A percentile compares a stretch with the other conserved stretches of the same genome.
Conservation (phyloP, 2,797 vertebrate species). For the Limnodromus scolopaceus region DNA sequence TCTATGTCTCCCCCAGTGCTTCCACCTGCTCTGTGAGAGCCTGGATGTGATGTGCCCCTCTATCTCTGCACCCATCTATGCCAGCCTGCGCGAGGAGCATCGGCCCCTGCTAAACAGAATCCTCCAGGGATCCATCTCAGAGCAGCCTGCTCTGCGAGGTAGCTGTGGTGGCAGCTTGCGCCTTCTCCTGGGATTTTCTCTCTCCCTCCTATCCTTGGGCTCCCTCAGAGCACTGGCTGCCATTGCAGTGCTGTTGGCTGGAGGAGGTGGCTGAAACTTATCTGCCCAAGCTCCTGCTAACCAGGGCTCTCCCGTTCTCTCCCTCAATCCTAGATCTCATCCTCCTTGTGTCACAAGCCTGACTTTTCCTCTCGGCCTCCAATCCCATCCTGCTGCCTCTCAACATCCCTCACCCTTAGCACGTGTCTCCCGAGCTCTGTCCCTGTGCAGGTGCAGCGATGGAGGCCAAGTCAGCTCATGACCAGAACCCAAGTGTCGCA, state of each 20-base stretch:
- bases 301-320: not conserved
- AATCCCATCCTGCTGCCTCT: not conserved
- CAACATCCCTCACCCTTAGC: not conserved
- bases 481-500: slow-evolving; percentile 31
- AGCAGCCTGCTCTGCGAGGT: slow-evolving; percentile 41
- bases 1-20: slow-evolving; percentile 67
- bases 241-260: not conserved
- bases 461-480: slow-evolving; percentile 13
- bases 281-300: not conserved
- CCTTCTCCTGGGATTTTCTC: not conserved
- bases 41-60: slow-evolving; percentile 58
- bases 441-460: slow-evolving; percentile 33
- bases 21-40: slow-evolving; percentile 72
- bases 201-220: not conserved
- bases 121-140: slow-evolving; percentile 59
- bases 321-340: not conserved
- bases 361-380: not conserved
- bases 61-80: slow-evolving; percentile 71
- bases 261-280: not conserved
- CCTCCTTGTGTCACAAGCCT: not conserved
- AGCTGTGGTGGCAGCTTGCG: not conserved
- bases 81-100: slow-evolving; percentile 61
- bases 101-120: slow-evolving; percentile 64
- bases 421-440: not conserved
- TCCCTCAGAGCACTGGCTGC: not conserved